Evolutionary conservation across 2,113 vertebrate species (phyloP).

Genomic region (Sinocyclocheilus maitianheensis): DNA sequence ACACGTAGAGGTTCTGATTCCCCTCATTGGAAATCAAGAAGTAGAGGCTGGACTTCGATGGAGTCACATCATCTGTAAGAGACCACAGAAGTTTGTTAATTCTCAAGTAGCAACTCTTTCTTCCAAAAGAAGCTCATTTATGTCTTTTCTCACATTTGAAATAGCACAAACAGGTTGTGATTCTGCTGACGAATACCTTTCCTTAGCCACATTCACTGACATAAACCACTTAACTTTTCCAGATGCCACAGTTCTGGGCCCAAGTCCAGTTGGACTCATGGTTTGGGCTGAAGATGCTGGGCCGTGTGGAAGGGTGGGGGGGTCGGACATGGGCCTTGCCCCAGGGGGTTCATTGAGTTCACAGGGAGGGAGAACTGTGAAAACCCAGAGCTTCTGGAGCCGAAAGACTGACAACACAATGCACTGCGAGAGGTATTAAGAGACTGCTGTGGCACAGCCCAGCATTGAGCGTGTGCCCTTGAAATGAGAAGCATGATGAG

Average conservation of each 20-base stretch:
- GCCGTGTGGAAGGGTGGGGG: conserved; percentile 21
- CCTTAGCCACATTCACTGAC: conserved; percentile 37
- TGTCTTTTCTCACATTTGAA: conserved; percentile 20
- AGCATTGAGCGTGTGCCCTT: conserved; percentile 69
- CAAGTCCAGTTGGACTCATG: conserved; percentile 68
- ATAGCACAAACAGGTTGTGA: background rate
- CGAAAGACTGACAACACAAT: conserved; percentile 78
- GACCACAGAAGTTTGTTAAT: conserved; percentile 30
- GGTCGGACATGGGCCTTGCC: conserved; percentile 59
- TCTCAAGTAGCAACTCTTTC: background rate
- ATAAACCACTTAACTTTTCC: conserved; percentile 34
- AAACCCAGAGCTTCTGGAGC: conserved; percentile 60
- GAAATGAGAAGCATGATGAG: conserved; percentile 70
- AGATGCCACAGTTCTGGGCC: conserved; percentile 68
- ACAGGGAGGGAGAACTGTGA: conserved; percentile 57
- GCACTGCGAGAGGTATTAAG: conserved; percentile 68
- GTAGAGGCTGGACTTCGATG: conserved; percentile 86
- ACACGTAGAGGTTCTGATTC: conserved; percentile 94
- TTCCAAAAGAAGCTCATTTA: background rate
- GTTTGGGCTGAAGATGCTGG: conserved; percentile 60
- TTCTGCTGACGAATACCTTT: background rate
- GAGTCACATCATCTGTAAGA: conserved; percentile 83
- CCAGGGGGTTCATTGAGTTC: conserved; percentile 76
- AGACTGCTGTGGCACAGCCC: conserved; percentile 65
- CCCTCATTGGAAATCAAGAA: conserved; percentile 97